Percentiles rank a stretch among this genome's conserved stretches.
Evolutionary conservation across 2,113 vertebrate genomes (phyloP).

Genomic region (Brevimyrus niger): DNA sequence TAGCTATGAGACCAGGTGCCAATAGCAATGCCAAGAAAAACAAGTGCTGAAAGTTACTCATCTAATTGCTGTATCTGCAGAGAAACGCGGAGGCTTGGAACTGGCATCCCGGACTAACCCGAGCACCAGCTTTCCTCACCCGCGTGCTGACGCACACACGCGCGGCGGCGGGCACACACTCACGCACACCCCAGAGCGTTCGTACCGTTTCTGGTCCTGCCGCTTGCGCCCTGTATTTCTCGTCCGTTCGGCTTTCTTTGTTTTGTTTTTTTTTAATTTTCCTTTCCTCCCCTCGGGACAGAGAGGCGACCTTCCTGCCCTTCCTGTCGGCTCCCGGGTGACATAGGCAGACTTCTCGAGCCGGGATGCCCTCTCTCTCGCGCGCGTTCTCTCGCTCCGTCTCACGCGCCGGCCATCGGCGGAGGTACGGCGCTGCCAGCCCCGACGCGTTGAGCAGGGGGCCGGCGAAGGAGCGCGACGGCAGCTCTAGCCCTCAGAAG

Average conservation of each 20-base stretch:
- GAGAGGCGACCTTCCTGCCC: slow-evolving; percentile 20
- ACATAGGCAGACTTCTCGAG: slow-evolving; percentile 23
- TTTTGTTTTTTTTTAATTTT: neutral
- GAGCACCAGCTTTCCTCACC: neutral
- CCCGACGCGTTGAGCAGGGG: neutral
- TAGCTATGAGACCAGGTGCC: neutral
- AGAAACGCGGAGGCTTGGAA: neutral
- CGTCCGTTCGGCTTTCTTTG: neutral
- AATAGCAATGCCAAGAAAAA: neutral
- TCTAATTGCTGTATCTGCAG: neutral
- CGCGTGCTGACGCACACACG: neutral
- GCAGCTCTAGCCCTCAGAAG: slow-evolving; percentile 36
- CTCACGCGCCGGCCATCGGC: slow-evolving; percentile 27
- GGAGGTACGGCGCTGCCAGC: slow-evolving; percentile 12
- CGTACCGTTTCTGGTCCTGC: neutral
- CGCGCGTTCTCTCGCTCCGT: neutral
- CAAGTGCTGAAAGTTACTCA: neutral
- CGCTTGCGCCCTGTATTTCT: slow-evolving; percentile 41
- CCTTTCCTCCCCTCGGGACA: slow-evolving; percentile 17
- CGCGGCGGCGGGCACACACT: neutral
- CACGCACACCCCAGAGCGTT: neutral
- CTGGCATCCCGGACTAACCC: neutral
- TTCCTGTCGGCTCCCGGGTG: neutral
- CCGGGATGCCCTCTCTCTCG: slow-evolving; percentile 4
- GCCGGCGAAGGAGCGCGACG: neutral